phyloP scores from a whole-genome alignment of 2,888 invertebrate species.

The Metacarcinus magister region DNA sequence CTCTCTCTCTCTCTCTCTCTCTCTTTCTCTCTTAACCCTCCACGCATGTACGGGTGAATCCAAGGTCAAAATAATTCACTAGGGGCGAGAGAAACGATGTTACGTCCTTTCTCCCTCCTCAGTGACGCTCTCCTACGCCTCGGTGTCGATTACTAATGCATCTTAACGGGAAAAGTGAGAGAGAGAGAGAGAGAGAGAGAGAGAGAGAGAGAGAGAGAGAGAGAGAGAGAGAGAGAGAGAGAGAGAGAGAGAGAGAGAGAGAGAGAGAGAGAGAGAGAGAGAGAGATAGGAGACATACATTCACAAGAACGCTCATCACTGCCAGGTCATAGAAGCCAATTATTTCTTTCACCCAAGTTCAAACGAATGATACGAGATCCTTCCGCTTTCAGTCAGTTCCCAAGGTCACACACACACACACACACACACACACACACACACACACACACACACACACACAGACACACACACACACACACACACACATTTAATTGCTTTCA shows the following conservation, averaged over 20 bases:
- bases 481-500: constrained; percentile 16
- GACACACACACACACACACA: constrained; percentile 59
- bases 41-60: constrained; percentile 54
- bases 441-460: constrained; percentile 62
- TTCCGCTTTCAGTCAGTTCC: neutral
- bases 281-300: neutral
- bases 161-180: neutral
- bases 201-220: constrained; percentile 52
- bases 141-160: neutral
- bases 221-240: neutral
- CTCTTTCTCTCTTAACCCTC: neutral
- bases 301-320: neutral
- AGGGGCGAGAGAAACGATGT: constrained; percentile 6
- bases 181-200: neutral
- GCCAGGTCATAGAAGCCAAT: neutral
- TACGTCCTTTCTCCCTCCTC: constrained; percentile 43
- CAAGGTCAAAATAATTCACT: constrained; percentile 61
- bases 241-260: neutral
- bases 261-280: neutral
- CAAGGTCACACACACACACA: constrained; percentile 57
- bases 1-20: constrained; percentile 59
- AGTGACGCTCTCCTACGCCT: neutral
- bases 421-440: constrained; percentile 61
- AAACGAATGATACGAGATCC: neutral
- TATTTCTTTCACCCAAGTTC: neutral